Conservation (phyloP, 2,888 invertebrate genomes). For the Laspeyria flexula region DNA sequence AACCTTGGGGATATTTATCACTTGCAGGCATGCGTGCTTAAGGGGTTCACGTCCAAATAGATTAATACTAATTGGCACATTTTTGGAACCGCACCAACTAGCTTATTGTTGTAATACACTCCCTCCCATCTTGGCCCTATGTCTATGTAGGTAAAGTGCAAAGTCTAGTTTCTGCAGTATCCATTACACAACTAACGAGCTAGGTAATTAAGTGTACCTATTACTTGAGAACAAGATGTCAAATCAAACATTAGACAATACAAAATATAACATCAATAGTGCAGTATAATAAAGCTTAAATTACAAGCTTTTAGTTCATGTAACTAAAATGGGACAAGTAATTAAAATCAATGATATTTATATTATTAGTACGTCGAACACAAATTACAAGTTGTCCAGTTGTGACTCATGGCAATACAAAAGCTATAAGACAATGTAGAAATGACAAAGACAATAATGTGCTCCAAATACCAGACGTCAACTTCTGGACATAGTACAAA, state of each 20-base stretch:
- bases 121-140: too few relatives aligned
- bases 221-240: neutral
- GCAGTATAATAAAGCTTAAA: constrained; percentile 27
- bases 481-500: constrained; percentile 40
- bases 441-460: constrained; percentile 49
- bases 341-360: constrained; percentile 39
- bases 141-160: too few relatives aligned
- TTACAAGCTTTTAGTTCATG: constrained; percentile 28
- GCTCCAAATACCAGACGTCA: constrained; percentile 53
- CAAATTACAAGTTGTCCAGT: constrained; percentile 29
- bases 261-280: constrained; percentile 21
- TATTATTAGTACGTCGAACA: constrained; percentile 26
- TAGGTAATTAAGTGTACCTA: neutral
- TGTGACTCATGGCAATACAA: constrained; percentile 43
- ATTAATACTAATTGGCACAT: too few relatives aligned
- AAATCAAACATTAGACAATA: constrained; percentile 18
- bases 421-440: constrained; percentile 44
- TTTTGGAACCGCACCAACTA: too few relatives aligned
- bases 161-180: neutral
- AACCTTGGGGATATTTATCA: neutral
- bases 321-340: constrained; percentile 35
- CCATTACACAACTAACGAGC: neutral
- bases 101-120: too few relatives aligned
- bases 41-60: too few relatives aligned
- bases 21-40: too few relatives aligned